Conservation (phyloP, 2,797 vertebrate genomes). For the Sebastolobus altivelis region DNA sequence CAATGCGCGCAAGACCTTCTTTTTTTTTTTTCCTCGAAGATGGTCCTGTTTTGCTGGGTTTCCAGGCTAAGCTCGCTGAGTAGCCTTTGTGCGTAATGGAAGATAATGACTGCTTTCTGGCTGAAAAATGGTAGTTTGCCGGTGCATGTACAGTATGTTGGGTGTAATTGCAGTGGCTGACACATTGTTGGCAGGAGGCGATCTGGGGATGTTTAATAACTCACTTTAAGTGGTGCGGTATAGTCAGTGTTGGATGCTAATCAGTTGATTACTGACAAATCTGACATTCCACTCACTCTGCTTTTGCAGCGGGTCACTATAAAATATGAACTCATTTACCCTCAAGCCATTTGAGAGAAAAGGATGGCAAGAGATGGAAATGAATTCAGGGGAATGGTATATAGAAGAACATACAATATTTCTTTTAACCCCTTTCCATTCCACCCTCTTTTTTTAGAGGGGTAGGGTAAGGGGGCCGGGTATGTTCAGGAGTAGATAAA, state of each 20-base stretch:
- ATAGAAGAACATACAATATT: constrained; percentile 34
- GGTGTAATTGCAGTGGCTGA: constrained; percentile 53
- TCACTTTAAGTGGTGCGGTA: constrained; percentile 48
- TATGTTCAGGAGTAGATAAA: too few species aligned
- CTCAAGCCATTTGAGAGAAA: constrained; percentile 35
- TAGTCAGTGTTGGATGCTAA: constrained; percentile 43
- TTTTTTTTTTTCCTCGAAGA: constrained; percentile 22
- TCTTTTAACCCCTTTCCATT: neutral
- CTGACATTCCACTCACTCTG: constrained; percentile 23
- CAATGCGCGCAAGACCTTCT: constrained; percentile 53
- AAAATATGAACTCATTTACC: constrained; percentile 38
- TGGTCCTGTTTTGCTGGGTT: constrained; percentile 28
- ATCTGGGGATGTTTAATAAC: constrained; percentile 54
- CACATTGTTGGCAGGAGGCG: constrained; percentile 43
- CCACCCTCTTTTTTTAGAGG: too few species aligned
- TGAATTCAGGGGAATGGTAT: constrained; percentile 22
- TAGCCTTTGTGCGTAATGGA: constrained; percentile 54
- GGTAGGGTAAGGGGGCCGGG: fast-evolving
- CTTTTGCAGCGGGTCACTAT: constrained; percentile 19
- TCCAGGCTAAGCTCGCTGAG: constrained; percentile 37
- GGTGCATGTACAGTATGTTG: constrained; percentile 29
- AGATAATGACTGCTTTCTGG: constrained; percentile 69
- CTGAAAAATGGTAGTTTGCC: constrained; percentile 51
- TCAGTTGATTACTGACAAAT: constrained; percentile 58
- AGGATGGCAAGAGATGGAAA: constrained; percentile 33